Evolutionary conservation across 2,888 invertebrate species (phyloP), one percentile per base, ranked within the genome.

Genomic region (Trichogramma dendrolimi): DNA sequence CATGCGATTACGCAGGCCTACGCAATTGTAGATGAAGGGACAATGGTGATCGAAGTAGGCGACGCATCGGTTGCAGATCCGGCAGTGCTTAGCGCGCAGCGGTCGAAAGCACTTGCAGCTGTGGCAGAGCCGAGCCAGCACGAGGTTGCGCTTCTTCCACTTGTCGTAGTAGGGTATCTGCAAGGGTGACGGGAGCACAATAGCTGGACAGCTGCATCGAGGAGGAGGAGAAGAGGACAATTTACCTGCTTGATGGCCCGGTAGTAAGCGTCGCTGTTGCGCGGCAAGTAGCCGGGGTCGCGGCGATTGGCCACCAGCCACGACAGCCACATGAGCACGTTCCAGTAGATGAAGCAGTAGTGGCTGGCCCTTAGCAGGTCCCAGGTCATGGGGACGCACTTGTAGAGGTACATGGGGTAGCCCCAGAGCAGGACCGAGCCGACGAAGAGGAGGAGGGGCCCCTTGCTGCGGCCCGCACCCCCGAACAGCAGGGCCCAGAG

Each of bases 11-110:
- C 90, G 86, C 47, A 94, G 83, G 1, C 96, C 96, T 14, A 96
- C 93, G 78, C 96, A 96, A 78, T 96, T 96, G 80, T 94, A 93
- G 71, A 96, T 94, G 76, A 95, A 96, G 0, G 95, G 95, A 76
- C 96, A 96, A 77, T 96, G 95, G 80, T 96, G 95, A 77, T 96
- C 95, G 74, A 95, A 94, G 77, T 94, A 92, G 4, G 88, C 87
- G 4, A 93, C 91, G 74, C 92, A 92, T 61, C 92, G 86, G 76
- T 94, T 94, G 81, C 95, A 96, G 58, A 94, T 88, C 55, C 94
- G 86, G 72, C 96, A 96, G 78, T 96, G 95, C 77, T 95, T 95
- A 5, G 94, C 93, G 75, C 95, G 83, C 46, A 94, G 76, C 0
- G 95, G 94, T 67, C 94, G 84, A 64, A 95, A 83, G 71, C 93